Evolutionary conservation across 2,797 vertebrate genomes (phyloP), one percentile per base, ranked within the genome.

Genomic region (Crocidura indochinensis): DNA sequence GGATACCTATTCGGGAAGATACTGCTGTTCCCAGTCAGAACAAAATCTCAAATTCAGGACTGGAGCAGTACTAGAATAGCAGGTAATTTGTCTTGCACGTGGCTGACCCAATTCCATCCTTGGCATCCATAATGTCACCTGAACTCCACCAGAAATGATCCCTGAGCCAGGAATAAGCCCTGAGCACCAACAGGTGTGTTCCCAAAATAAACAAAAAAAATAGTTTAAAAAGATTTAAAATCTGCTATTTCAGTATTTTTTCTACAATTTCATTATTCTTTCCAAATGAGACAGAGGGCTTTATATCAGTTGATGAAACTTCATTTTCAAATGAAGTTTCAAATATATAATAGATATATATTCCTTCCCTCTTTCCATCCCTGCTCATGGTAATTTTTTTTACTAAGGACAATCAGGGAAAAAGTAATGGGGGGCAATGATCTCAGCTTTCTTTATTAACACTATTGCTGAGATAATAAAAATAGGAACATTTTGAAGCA

Each of bases 241-340:
- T 38, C 5, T 38, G 38, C 38, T 38, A 14, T 53, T 53, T 17
- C 22, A 60, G 56, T 79, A 72, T 84, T 72, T 75, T 31, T 51
- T 73, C 72, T 67, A 46, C 67, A 65, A 64, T 47, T 20, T 60
- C 56, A 60, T 38, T 38, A 38, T 20, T 60, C 15, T 60, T 93
- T 83, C 44, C 68, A 46, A 73, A 74, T 44, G 20, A 79, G 76
- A 44, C 60, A 80, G 27, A 91, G 10, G 84, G 26, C 15, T 67
- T 87, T 64, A 19, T 80, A 87, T 89, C 68, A 27, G 20, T 38
- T 78, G 68, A 8, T 81, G 68, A 69, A 47, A 22, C 24, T 76
- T 90, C 60, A 62, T 69, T 82, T 81, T 91, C 76, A 79, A 85
- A 74, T 27, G 26, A 22, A 17, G 56, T 22, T 64, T 44, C 74